phyloP scores from a whole-genome alignment of 2,888 invertebrate species.

The Hirtodrosophila duncani region DNA sequence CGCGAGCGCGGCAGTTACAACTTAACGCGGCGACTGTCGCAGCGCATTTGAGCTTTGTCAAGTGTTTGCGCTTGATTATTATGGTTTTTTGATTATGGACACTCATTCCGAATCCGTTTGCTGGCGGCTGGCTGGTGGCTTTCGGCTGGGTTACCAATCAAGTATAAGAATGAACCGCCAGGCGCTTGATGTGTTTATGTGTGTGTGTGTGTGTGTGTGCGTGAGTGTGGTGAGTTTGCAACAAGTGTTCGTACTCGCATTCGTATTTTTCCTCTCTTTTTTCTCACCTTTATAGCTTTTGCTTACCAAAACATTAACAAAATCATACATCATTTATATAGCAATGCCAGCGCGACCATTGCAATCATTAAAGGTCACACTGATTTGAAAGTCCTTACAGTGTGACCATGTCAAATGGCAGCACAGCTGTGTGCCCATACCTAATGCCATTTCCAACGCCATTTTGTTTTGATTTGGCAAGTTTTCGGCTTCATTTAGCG shows the following conservation, averaged over 20 bases:
- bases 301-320: too few species aligned
- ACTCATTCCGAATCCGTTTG: conserved; percentile 43
- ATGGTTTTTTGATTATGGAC: conserved; percentile 59
- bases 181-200: conserved; percentile 5
- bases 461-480: not conserved
- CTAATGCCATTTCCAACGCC: too few species aligned
- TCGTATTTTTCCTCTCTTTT: conserved; percentile 29
- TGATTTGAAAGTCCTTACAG: too few species aligned
- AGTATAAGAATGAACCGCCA: conserved; percentile 31
- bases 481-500: conserved; percentile 9
- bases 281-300: not conserved
- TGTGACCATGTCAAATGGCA: conserved; percentile 7
- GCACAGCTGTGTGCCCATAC: too few species aligned
- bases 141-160: conserved; percentile 45
- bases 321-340: too few species aligned
- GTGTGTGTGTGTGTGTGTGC: conserved; percentile 19
- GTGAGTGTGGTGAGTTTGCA: conserved; percentile 65
- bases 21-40: conserved; percentile 58
- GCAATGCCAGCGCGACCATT: too few species aligned
- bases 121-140: conserved; percentile 45
- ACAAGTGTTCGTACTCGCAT: conserved; percentile 54
- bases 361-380: too few species aligned
- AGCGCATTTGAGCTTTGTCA: conserved; percentile 57
- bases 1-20: conserved; percentile 56
- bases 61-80: conserved; percentile 61